Conservation (phyloP, 2,797 vertebrate species). For the Gambelia wislizenii region DNA sequence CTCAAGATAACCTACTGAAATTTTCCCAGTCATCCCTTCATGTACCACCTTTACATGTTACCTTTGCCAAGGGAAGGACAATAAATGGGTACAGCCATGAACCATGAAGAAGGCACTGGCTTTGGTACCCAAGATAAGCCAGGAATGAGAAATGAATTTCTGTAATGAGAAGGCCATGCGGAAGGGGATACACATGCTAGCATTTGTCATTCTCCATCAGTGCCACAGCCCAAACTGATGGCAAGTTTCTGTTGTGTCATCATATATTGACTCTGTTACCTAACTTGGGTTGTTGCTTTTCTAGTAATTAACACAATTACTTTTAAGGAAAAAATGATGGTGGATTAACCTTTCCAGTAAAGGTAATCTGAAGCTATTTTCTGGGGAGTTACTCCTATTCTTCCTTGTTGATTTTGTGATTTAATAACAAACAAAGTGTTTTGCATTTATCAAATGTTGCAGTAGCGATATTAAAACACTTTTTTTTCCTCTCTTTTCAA, state of each 20-base stretch:
- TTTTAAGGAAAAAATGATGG: constrained; percentile 56
- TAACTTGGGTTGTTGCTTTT: constrained; percentile 45
- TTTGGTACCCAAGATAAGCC: constrained; percentile 59
- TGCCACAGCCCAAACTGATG: constrained; percentile 53
- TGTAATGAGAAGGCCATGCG: background rate
- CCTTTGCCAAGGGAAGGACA: constrained; percentile 81
- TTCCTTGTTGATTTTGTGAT: constrained; percentile 71
- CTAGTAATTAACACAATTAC: constrained; percentile 65
- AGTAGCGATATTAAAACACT: constrained; percentile 71
- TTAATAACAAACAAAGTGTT: constrained; percentile 64
- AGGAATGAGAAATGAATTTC: constrained; percentile 65
- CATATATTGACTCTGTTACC: constrained; percentile 65
- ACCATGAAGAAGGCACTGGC: constrained; percentile 63
- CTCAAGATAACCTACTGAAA: constrained; percentile 33
- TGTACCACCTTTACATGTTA: constrained; percentile 72
- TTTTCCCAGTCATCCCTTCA: constrained; percentile 43
- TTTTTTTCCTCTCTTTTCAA: constrained; percentile 64
- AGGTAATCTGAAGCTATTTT: constrained; percentile 66
- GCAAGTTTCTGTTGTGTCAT: constrained; percentile 69
- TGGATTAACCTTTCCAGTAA: constrained; percentile 66
- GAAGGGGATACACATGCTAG: constrained; percentile 52
- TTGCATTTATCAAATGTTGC: constrained; percentile 76
- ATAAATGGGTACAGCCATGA: constrained; percentile 59
- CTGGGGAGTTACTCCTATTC: constrained; percentile 73
- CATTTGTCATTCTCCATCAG: constrained; percentile 55